phyloP scores from a whole-genome alignment of 2,888 invertebrate genomes.

The Nasonovia ribisnigri region DNA sequence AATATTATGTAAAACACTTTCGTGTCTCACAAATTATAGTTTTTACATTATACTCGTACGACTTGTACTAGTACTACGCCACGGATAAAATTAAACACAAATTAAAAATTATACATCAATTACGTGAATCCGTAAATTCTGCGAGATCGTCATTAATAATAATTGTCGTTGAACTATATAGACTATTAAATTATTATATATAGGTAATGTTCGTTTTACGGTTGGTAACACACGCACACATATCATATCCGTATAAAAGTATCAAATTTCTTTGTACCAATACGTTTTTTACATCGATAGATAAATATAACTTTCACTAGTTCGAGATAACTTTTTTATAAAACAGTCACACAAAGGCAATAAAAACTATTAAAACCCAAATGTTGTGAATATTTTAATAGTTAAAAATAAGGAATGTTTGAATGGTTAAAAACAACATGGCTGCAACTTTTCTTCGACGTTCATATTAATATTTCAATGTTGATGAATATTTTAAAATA shows the following conservation, averaged over 20 bases:
- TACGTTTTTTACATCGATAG: neutral
- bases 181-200: neutral
- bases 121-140: neutral
- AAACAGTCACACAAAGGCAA: neutral
- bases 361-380: neutral
- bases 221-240: neutral
- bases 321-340: neutral
- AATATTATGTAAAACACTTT: neutral
- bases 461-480: neutral
- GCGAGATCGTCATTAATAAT: neutral
- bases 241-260: neutral
- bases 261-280: neutral
- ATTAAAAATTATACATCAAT: neutral
- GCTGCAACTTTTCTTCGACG: neutral
- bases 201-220: neutral
- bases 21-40: neutral
- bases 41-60: neutral
- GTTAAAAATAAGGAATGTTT: neutral
- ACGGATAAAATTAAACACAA: neutral
- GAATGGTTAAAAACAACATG: neutral
- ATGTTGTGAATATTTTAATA: neutral
- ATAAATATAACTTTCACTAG: neutral
- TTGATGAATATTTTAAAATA: neutral
- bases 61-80: neutral
- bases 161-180: neutral